phyloP scores from a whole-genome alignment of 2,113 vertebrate genomes.

The Phalacrocorax aristotelis region DNA sequence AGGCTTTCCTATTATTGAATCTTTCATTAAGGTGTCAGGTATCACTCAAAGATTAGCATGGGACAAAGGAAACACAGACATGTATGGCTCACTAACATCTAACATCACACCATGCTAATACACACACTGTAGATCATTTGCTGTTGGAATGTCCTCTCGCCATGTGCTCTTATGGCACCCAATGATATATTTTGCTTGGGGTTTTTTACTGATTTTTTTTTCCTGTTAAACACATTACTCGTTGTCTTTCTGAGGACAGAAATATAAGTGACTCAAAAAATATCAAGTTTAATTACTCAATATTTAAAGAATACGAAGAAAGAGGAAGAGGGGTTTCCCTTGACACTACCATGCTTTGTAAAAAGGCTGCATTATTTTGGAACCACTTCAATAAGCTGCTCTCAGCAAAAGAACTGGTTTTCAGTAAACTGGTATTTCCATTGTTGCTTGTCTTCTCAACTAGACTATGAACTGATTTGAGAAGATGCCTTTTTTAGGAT shows the following conservation, averaged over 20 bases:
- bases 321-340: not conserved
- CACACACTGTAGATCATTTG: rapidly evolving
- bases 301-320: not conserved
- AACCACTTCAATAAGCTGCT: not conserved
- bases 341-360: not conserved
- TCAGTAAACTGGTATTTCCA: not conserved
- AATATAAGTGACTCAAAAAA: not conserved
- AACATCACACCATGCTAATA: not conserved
- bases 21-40: not conserved
- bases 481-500: not conserved
- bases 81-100: not conserved
- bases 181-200: not conserved
- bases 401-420: not conserved
- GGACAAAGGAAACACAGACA: not conserved
- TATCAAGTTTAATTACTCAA: not conserved
- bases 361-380: not conserved
- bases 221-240: not conserved
- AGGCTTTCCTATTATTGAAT: not conserved
- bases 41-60: not conserved
- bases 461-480: not conserved
- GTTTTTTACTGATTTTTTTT: rapidly evolving
- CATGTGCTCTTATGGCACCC: not conserved
- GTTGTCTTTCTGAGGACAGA: not conserved
- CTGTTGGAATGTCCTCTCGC: not conserved
- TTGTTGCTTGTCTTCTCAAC: not conserved